These are phyloP conservation scores for Sipha maydis DNA, from an alignment of 2,888 invertebrate species.

Conservation along the genomic window DNA sequence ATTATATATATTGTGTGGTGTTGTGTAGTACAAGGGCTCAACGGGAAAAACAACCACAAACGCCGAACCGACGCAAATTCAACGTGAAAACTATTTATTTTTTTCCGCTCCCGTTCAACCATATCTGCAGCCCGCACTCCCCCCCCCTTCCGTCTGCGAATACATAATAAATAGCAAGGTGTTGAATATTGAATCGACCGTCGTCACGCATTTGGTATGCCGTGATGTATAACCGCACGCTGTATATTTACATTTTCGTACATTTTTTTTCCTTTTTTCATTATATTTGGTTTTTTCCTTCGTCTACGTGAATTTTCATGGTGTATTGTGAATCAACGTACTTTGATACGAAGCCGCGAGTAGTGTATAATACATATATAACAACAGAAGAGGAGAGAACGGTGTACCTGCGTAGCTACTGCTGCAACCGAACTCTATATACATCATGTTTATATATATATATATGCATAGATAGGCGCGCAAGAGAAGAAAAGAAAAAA, in stretches of 20 bases:
- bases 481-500: slow-evolving; percentile 10
- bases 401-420: no score
- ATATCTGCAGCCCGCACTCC: not conserved
- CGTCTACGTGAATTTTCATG: slow-evolving; percentile 52
- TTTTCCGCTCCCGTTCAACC: not conserved
- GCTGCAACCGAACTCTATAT: not conserved
- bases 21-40: not conserved
- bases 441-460: not conserved
- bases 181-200: slow-evolving; percentile 9
- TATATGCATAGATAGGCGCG: not conserved
- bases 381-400: slow-evolving; percentile 22
- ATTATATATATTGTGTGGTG: no score
- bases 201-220: slow-evolving; percentile 48
- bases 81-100: not conserved
- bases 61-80: not conserved
- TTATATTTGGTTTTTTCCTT: not conserved
- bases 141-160: not conserved
- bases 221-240: not conserved
- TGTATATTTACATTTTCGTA: slow-evolving; percentile 47
- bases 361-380: slow-evolving; percentile 27
- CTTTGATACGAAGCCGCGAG: slow-evolving; percentile 54
- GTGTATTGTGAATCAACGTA: slow-evolving; percentile 51
- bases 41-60: not conserved
- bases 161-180: not conserved
- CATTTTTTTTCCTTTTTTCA: slow-evolving; percentile 25